Percentiles rank a stretch among this genome's conserved stretches.
These are phyloP conservation scores for Mus caroli DNA, from an alignment of 2,797 vertebrate genomes.

Conservation along the genomic window DNA sequence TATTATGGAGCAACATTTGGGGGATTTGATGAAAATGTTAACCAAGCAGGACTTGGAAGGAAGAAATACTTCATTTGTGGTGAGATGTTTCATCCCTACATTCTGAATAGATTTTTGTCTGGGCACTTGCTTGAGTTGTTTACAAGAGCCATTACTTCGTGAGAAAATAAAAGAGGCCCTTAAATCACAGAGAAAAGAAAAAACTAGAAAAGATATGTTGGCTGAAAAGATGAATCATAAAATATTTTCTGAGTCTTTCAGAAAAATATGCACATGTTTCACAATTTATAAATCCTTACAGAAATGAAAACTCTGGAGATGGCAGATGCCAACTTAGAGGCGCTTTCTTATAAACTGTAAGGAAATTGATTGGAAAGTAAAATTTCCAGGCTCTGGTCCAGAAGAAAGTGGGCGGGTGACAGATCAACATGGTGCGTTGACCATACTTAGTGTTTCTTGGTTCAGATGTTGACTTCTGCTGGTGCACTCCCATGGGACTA, in stretches of 20 bases:
- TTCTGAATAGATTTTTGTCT: conserved; percentile 62
- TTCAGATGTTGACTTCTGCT: not conserved
- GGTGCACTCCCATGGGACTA: not conserved
- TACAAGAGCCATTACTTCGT: conserved; percentile 53
- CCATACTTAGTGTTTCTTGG: not conserved
- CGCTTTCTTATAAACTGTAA: conserved; percentile 11
- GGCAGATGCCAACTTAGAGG: not conserved
- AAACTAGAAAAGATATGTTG: not conserved
- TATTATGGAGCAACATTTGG: conserved; percentile 41
- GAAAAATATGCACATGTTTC: conserved; percentile 39
- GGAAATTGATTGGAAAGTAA: conserved; percentile 23
- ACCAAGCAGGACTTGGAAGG: conserved; percentile 56
- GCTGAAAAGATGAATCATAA: conserved; percentile 44
- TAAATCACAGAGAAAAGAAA: conserved; percentile 52
- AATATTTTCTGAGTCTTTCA: conserved; percentile 56
- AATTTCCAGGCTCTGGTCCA: not conserved
- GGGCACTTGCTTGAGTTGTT: conserved; percentile 53
- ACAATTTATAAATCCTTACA: conserved; percentile 12
- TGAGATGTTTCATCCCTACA: conserved; percentile 34
- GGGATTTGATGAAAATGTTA: conserved; percentile 49
- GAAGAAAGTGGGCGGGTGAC: not conserved
- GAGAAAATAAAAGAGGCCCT: conserved; percentile 37
- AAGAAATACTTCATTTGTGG: conserved; percentile 54
- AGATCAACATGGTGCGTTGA: not conserved
- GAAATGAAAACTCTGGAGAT: conserved; percentile 46